Percentiles rank a stretch among this genome's conserved stretches.
phyloP scores from a whole-genome alignment of 2,113 vertebrate species.

The Kryptolebias marmoratus region DNA sequence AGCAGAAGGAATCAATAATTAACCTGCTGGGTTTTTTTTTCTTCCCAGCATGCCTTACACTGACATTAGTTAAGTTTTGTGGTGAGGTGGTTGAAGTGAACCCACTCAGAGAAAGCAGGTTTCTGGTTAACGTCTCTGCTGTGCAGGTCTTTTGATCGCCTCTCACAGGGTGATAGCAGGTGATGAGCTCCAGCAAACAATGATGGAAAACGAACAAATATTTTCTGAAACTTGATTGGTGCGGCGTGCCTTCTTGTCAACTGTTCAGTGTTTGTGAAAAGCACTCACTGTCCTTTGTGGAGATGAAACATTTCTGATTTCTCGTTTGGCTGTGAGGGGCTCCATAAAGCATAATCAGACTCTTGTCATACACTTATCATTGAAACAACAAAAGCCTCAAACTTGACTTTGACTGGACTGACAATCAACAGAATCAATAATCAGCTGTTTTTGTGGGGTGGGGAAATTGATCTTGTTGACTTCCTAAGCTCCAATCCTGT shows the following conservation, averaged over 20 bases:
- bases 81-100: too few relatives aligned
- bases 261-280: conserved; percentile 11
- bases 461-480: conserved; percentile 35
- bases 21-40: too few relatives aligned
- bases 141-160: background rate
- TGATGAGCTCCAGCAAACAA: background rate
- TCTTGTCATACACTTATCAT: conserved; percentile 15
- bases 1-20: too few relatives aligned
- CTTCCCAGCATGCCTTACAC: too few relatives aligned
- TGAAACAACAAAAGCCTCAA: conserved; percentile 25
- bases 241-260: background rate
- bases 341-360: background rate
- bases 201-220: background rate
- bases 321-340: conserved; percentile 12
- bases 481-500: conserved; percentile 49
- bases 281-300: background rate
- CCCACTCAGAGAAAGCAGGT: too few relatives aligned
- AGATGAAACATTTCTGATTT: conserved; percentile 26
- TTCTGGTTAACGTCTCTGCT: too few relatives aligned
- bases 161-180: background rate
- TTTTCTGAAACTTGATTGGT: background rate
- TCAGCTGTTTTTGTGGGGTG: conserved; percentile 23
- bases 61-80: too few relatives aligned
- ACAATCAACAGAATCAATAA: conserved; percentile 62
- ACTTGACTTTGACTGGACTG: conserved; percentile 50